Percentiles rank a stretch among this genome's conserved stretches.
phyloP scores from a whole-genome alignment of 64 coral and sea anemone genomes.

The Acropora tenuis region DNA sequence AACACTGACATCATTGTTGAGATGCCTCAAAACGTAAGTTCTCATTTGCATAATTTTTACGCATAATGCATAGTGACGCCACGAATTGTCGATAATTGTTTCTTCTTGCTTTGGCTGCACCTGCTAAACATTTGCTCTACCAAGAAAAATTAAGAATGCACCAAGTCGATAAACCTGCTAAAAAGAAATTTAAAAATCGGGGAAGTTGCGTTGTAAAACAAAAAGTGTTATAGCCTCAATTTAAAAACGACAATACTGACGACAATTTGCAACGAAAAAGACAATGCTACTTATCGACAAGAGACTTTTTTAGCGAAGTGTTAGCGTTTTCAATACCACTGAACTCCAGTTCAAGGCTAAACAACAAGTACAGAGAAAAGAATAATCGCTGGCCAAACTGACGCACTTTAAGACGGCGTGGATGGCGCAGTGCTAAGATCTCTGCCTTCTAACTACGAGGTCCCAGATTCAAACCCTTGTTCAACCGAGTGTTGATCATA shows the following conservation, averaged over 20 bases:
- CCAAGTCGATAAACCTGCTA: background rate
- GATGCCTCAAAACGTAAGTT: constrained; percentile 49
- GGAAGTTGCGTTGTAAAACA: background rate
- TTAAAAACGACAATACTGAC: background rate
- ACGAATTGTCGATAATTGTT: background rate
- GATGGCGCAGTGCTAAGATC: no score
- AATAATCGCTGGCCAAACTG: no score
- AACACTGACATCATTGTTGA: constrained; percentile 65
- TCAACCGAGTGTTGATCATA: no score
- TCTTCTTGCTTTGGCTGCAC: background rate
- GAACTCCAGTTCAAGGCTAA: no score
- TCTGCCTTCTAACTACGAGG: no score
- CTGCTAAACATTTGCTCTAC: background rate
- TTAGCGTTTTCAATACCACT: no score
- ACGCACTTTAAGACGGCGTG: no score
- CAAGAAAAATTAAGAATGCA: background rate
- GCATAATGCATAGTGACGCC: background rate
- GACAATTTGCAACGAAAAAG: background rate
- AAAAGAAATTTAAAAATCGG: background rate
- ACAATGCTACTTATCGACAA: background rate
- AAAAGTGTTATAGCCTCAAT: background rate
- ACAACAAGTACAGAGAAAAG: no score
- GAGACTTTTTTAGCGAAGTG: background rate
- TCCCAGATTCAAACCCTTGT: no score
- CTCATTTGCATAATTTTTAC: background rate